These are phyloP conservation scores for Nicator chloris DNA, from an alignment of 2,113 vertebrate species.

Conservation along the genomic window DNA sequence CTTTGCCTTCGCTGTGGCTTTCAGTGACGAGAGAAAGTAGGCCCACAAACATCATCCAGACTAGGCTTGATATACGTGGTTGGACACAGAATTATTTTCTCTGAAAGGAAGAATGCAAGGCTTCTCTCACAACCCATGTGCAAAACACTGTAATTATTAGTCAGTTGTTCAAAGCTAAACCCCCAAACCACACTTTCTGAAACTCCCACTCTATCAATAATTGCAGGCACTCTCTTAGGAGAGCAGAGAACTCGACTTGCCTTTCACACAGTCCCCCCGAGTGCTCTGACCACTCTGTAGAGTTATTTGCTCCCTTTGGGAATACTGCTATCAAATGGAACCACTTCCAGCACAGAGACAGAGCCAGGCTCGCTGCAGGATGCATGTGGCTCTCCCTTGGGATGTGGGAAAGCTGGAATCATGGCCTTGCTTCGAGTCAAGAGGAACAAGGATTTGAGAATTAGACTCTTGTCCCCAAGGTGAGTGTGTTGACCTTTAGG, in stretches of 20 bases:
- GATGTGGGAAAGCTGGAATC: not conserved
- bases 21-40: not conserved
- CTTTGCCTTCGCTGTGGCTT: constrained; percentile 22
- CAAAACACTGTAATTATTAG: constrained; percentile 34
- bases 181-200: constrained; percentile 58
- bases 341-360: not conserved
- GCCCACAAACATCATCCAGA: not conserved
- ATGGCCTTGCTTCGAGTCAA: not conserved
- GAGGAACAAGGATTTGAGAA: not conserved
- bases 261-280: not conserved
- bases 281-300: not conserved
- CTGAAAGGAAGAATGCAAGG: not conserved
- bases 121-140: not conserved
- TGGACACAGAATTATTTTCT: not conserved
- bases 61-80: not conserved
- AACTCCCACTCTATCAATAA: constrained; percentile 45
- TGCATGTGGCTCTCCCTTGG: not conserved
- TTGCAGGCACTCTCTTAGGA: not conserved
- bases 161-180: constrained; percentile 31
- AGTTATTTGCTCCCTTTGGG: not conserved
- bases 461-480: not conserved
- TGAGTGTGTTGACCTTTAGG: not conserved
- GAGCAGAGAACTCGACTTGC: not conserved
- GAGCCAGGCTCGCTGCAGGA: not conserved
- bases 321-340: not conserved